Percentiles rank a stretch among this genome's conserved stretches.
Evolutionary conservation across 2,113 vertebrate genomes (phyloP).

Genomic region (Maccullochella peelii): DNA sequence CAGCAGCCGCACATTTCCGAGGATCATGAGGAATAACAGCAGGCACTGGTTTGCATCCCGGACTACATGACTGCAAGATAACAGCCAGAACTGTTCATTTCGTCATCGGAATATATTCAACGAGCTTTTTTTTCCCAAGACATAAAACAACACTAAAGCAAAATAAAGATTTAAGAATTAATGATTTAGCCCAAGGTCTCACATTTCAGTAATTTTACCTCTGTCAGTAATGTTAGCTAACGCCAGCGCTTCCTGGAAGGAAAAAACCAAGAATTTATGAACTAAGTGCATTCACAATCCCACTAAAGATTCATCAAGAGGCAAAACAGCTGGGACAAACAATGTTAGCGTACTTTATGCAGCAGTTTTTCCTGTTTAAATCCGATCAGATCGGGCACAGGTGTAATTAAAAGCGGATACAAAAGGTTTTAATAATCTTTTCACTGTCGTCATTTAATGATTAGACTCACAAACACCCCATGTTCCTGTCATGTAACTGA

Average conservation of each 20-base stretch:
- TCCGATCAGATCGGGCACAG: neutral
- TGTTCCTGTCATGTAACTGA: constrained; percentile 58
- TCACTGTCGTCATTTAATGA: constrained; percentile 7
- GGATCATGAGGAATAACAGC: constrained; percentile 32
- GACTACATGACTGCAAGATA: constrained; percentile 14
- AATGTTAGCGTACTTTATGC: neutral
- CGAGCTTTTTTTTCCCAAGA: neutral
- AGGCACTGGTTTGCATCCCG: constrained; percentile 24
- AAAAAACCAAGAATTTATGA: neutral
- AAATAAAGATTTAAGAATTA: neutral
- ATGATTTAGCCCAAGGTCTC: neutral
- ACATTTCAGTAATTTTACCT: neutral
- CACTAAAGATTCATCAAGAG: neutral
- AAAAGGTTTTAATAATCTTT: constrained; percentile 12
- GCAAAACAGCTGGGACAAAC: neutral
- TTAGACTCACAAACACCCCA: constrained; percentile 11
- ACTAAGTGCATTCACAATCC: neutral
- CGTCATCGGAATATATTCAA: neutral
- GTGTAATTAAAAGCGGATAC: neutral
- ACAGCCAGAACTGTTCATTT: neutral
- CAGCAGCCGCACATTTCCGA: constrained; percentile 61
- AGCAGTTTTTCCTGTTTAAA: neutral
- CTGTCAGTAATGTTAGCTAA: neutral
- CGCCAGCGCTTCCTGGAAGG: too few species aligned
- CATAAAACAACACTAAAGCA: neutral